Percentiles rank a stretch among this genome's conserved stretches.
Conservation (phyloP, 2,113 vertebrate genomes). For the Gila orcuttii region DNA sequence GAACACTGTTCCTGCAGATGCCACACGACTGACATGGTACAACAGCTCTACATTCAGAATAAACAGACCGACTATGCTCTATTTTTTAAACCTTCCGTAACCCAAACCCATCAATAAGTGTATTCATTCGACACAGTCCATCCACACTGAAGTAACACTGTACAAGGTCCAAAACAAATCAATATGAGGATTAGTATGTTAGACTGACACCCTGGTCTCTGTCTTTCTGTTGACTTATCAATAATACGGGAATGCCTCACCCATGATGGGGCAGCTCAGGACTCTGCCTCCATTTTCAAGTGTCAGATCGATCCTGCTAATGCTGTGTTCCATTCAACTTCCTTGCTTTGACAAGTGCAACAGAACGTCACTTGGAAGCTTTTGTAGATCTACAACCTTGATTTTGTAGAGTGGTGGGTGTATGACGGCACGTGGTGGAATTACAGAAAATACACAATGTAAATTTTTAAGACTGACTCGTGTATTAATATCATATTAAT, state of each 20-base stretch:
- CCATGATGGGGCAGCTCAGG: neutral
- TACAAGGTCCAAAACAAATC: constrained; percentile 10
- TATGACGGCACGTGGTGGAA: neutral
- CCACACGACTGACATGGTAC: neutral
- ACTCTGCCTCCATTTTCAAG: neutral
- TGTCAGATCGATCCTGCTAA: neutral
- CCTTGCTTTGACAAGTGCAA: neutral
- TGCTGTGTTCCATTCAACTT: neutral
- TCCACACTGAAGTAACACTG: neutral
- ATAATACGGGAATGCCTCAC: neutral
- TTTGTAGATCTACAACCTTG: neutral
- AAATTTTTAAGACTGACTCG: too few relatives aligned
- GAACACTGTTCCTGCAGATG: neutral
- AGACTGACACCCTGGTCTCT: neutral
- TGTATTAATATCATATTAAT: too few relatives aligned
- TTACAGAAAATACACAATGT: neutral
- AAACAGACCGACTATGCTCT: neutral
- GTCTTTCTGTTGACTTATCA: constrained; percentile 13
- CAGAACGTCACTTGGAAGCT: neutral
- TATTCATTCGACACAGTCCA: neutral
- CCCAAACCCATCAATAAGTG: neutral
- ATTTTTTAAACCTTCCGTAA: neutral
- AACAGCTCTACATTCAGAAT: neutral
- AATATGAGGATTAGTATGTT: neutral
- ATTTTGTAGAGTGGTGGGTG: neutral